A percentile compares a stretch with the other conserved stretches of the same genome.
phyloP scores from a whole-genome alignment of 2,113 vertebrate species.

The Athene cunicularia region DNA sequence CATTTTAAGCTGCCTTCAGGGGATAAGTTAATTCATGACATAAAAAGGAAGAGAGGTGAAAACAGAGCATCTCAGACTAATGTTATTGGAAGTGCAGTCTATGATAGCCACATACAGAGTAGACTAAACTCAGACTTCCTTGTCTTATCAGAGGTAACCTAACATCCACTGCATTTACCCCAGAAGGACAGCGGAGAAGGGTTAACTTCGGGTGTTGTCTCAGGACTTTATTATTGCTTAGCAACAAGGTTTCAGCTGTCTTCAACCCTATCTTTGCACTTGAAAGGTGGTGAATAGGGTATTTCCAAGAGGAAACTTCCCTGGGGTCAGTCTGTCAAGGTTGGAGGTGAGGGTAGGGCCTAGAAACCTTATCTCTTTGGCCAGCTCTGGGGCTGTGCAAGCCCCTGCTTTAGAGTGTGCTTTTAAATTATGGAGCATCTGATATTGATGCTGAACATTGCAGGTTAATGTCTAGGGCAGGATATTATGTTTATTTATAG shows the following conservation, averaged over 20 bases:
- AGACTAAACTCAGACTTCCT: not conserved
- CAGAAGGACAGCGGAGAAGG: not conserved
- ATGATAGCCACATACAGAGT: not conserved
- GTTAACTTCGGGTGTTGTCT: not conserved
- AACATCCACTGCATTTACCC: not conserved
- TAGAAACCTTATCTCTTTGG: not conserved
- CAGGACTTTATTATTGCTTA: not conserved
- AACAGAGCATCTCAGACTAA: not conserved
- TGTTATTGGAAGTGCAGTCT: not conserved
- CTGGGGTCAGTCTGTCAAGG: not conserved
- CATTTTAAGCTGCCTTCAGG: not conserved
- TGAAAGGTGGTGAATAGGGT: not conserved
- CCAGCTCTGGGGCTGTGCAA: not conserved
- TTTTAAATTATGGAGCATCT: not conserved
- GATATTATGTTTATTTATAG: slow-evolving; percentile 13
- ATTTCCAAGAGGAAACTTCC: not conserved
- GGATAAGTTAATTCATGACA: not conserved
- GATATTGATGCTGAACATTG: not conserved
- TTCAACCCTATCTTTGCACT: not conserved
- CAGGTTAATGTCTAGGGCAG: not conserved
- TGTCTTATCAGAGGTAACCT: not conserved
- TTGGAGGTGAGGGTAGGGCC: not conserved
- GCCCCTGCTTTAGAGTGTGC: accelerated
- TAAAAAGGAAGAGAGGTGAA: not conserved
- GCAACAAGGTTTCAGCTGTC: not conserved